A percentile compares a stretch with the other conserved stretches of the same genome.
phyloP scores from a whole-genome alignment of 2,113 vertebrate genomes.

The Odontophorus gujanensis region DNA sequence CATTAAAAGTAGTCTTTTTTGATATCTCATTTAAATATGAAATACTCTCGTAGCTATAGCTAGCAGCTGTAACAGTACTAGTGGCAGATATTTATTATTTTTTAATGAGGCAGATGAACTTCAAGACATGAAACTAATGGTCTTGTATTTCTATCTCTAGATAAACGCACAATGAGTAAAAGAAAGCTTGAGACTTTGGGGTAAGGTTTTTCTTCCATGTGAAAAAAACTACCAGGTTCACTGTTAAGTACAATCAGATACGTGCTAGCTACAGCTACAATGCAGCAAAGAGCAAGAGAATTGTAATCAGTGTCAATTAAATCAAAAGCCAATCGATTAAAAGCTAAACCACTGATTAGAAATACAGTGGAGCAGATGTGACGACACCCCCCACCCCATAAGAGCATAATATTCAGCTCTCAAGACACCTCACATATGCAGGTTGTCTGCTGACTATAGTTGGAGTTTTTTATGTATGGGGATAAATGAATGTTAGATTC shows the following conservation, averaged over 20 bases:
- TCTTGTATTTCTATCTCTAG: background rate
- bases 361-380: background rate
- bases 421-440: background rate
- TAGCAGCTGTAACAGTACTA: background rate
- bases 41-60: background rate
- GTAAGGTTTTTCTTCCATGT: background rate
- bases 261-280: background rate
- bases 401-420: background rate
- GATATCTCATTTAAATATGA: background rate
- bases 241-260: background rate
- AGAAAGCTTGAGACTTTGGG: background rate
- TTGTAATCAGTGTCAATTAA: background rate
- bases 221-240: rapidly evolving
- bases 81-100: background rate
- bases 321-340: background rate
- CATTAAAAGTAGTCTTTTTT: background rate
- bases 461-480: background rate
- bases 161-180: background rate
- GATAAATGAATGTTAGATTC: background rate
- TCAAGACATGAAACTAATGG: background rate
- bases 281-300: background rate
- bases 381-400: background rate
- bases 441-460: background rate
- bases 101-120: background rate
- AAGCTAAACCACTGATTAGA: background rate